These are phyloP conservation scores for Anhinga anhinga DNA, from an alignment of 2,113 vertebrate species.

Conservation along the genomic window DNA sequence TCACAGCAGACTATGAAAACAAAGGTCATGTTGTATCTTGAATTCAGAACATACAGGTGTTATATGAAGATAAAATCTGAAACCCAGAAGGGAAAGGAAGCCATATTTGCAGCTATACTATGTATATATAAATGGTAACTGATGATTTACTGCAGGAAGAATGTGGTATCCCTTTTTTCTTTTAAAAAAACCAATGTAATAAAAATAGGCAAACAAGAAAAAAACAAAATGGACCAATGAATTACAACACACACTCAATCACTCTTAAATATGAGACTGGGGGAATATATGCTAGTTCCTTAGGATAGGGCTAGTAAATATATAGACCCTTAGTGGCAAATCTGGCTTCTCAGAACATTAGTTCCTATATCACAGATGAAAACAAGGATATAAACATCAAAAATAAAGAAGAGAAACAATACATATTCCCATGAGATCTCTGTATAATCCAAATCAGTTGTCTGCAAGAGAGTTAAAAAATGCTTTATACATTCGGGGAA, in stretches of 20 bases:
- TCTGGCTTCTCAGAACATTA: slow-evolving; percentile 14
- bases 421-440: background rate
- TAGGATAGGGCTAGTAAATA: slow-evolving; percentile 47
- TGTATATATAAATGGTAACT: slow-evolving; percentile 20
- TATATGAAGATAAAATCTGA: slow-evolving; percentile 17
- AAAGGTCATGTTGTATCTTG: slow-evolving; percentile 17
- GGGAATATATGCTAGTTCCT: slow-evolving; percentile 7
- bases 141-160: slow-evolving; percentile 22
- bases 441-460: slow-evolving; percentile 5
- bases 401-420: slow-evolving; percentile 34
- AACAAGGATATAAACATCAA: slow-evolving; percentile 45
- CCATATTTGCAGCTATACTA: background rate
- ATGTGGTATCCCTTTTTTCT: background rate
- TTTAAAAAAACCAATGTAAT: slow-evolving; percentile 28
- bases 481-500: background rate
- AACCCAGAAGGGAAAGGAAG: slow-evolving; percentile 1
- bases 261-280: slow-evolving; percentile 9
- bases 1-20: slow-evolving; percentile 24
- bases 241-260: slow-evolving; percentile 30
- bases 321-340: slow-evolving; percentile 14
- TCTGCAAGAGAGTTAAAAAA: background rate
- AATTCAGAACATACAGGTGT: slow-evolving; percentile 15
- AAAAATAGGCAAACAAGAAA: slow-evolving; percentile 33
- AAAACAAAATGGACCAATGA: slow-evolving; percentile 11
- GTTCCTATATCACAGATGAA: slow-evolving; percentile 50